Conservation (phyloP, 2,797 vertebrate genomes). For the Acanthurus tractus region DNA sequence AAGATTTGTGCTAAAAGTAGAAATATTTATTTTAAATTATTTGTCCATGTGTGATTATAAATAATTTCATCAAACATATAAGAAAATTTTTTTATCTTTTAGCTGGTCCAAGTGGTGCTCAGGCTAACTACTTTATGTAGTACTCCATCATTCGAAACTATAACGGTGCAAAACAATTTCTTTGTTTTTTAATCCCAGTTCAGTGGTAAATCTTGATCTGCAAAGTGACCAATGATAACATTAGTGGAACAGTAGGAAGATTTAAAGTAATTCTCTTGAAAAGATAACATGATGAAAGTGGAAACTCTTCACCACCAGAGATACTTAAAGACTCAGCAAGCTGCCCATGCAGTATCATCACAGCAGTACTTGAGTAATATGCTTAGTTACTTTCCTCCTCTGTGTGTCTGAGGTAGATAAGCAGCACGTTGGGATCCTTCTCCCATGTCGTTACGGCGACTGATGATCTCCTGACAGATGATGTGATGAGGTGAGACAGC, state of each 20-base stretch:
- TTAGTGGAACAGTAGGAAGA: background rate
- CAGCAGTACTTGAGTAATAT: conserved; percentile 7
- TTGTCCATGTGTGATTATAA: background rate
- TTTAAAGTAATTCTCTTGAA: background rate
- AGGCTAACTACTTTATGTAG: background rate
- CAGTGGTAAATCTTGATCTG: background rate
- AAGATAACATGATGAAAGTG: background rate
- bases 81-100: background rate
- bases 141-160: background rate
- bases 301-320: background rate
- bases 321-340: background rate
- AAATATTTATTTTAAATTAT: background rate
- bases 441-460: conserved; percentile 40
- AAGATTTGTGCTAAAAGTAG: background rate
- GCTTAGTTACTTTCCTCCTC: conserved; percentile 23
- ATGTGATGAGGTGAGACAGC: conserved; percentile 70
- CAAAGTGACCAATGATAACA: background rate
- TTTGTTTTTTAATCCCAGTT: background rate
- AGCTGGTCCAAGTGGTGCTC: background rate
- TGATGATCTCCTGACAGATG: conserved; percentile 76
- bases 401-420: conserved; percentile 48
- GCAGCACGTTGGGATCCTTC: conserved; percentile 45
- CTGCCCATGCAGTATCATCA: background rate
- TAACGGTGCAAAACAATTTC: no score
- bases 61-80: background rate